Conservation (phyloP, 1,140 invertebrate species). For the Bicyclus anynana region DNA sequence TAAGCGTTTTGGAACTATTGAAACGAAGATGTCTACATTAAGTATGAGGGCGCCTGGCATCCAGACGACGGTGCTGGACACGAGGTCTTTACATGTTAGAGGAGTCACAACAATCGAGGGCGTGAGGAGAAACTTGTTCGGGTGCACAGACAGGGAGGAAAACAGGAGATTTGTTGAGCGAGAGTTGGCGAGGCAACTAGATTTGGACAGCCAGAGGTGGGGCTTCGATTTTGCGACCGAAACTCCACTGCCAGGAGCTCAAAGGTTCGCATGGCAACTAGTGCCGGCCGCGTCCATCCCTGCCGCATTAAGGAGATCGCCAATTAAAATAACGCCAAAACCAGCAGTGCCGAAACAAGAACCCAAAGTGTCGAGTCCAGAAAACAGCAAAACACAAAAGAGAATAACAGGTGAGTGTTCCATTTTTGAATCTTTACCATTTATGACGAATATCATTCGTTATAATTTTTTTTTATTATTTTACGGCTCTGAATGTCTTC, state of each 20-base stretch:
- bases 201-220: constrained; percentile 68
- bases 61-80: constrained; percentile 61
- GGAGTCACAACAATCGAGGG: constrained; percentile 61
- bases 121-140: constrained; percentile 69
- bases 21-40: constrained; percentile 66
- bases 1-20: constrained; percentile 40
- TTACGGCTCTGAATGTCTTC: no score
- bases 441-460: no score
- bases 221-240: constrained; percentile 72
- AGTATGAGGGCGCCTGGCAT: constrained; percentile 65
- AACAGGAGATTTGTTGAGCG: constrained; percentile 64
- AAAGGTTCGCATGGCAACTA: constrained; percentile 69
- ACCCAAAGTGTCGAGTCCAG: constrained; percentile 58
- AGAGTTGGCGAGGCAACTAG: constrained; percentile 60
- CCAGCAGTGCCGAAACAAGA: constrained; percentile 47
- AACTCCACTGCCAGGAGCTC: constrained; percentile 57
- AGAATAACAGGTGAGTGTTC: constrained; percentile 70
- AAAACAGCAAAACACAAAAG: constrained; percentile 65
- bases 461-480: no score
- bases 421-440: background rate
- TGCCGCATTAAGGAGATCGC: constrained; percentile 56
- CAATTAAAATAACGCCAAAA: constrained; percentile 55
- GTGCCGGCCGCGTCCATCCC: constrained; percentile 59
- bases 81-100: constrained; percentile 52
- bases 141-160: constrained; percentile 62